phyloP scores from a whole-genome alignment of 2,888 invertebrate species.

The Stramonita haemastoma region DNA sequence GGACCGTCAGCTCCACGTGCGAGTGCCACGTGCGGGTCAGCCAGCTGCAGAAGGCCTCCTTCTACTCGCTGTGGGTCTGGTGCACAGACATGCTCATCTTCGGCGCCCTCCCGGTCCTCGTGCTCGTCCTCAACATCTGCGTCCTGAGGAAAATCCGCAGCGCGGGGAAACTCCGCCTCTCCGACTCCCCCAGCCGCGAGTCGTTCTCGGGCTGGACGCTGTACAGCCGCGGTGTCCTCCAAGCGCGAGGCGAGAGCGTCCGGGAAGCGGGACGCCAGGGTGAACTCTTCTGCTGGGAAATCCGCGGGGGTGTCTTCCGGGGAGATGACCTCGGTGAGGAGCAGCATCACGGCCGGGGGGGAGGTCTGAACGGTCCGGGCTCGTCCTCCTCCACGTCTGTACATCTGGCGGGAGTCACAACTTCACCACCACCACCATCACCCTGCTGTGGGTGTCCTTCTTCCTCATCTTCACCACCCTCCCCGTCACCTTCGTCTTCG shows the following conservation, averaged over 20 bases:
- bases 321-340: not conserved
- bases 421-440: constrained; percentile 65
- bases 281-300: not conserved
- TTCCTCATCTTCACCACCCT: constrained; percentile 71
- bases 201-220: not conserved
- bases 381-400: constrained; percentile 20
- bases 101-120: constrained; percentile 61
- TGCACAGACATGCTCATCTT: constrained; percentile 67
- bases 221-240: constrained; percentile 19
- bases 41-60: constrained; percentile 49
- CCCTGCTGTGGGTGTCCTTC: constrained; percentile 71
- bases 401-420: constrained; percentile 39
- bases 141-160: constrained; percentile 56
- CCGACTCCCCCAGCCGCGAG: constrained; percentile 20
- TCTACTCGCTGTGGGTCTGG: constrained; percentile 64
- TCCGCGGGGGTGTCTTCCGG: not conserved
- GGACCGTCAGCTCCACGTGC: constrained; percentile 59
- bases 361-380: not conserved
- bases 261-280: not conserved
- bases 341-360: not conserved
- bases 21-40: constrained; percentile 48
- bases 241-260: not conserved
- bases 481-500: constrained; percentile 69
- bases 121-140: constrained; percentile 64
- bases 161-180: constrained; percentile 46